Evolutionary conservation across 30 jellyfish, hydroid and myxozoan species (phyloP).

Genomic region (Rhopilema esculentum): DNA sequence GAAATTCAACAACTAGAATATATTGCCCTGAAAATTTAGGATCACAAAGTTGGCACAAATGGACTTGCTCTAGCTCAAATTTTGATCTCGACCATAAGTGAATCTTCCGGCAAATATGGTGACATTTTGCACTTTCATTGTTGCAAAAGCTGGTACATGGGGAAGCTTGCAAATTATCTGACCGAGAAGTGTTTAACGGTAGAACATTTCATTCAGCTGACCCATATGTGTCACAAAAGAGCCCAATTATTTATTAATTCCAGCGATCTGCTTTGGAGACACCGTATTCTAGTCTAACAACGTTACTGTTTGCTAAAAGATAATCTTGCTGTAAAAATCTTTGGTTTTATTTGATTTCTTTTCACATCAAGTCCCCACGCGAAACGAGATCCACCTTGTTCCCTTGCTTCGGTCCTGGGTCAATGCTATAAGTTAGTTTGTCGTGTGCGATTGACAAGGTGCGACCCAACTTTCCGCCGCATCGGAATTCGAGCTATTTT

Average conservation of each 20-base stretch:
- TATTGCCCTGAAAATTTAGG: too few species aligned
- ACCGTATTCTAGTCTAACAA: not conserved
- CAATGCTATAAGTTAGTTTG: conserved; percentile 41
- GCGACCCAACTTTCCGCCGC: conserved; percentile 43
- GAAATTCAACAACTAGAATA: too few species aligned
- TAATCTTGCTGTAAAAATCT: conserved; percentile 32
- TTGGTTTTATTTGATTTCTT: not conserved
- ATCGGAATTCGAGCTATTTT: conserved; percentile 61
- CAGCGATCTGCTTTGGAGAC: not conserved
- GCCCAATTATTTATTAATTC: not conserved
- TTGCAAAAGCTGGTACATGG: not conserved
- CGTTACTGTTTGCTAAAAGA: conserved; percentile 13
- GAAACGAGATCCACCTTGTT: not conserved
- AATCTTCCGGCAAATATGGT: not conserved
- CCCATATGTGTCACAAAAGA: not conserved
- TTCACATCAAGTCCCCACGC: conserved; percentile 1
- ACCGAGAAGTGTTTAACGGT: not conserved
- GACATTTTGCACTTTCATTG: not conserved
- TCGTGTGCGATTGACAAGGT: conserved; percentile 67
- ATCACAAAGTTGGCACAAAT: not conserved
- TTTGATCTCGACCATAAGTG: not conserved
- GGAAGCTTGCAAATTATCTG: not conserved
- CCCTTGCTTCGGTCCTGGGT: conserved; percentile 33
- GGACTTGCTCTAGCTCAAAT: not conserved
- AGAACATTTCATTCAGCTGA: not conserved